Evolutionary conservation across 2,888 invertebrate genomes (phyloP).

Genomic region (Dynastes hyllus): DNA sequence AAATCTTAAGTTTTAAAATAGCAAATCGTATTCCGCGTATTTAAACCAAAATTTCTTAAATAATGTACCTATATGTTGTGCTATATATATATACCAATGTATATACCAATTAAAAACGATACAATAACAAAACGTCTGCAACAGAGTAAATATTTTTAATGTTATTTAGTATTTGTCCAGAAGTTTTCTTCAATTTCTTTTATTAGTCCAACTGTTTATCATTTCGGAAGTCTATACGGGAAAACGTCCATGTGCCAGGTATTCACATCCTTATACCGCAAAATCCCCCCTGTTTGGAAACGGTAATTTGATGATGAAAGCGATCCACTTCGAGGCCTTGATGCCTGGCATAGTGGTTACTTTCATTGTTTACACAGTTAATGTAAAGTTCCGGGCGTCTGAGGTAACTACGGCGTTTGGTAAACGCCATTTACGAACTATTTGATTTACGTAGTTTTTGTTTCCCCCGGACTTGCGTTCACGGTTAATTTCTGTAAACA

Average conservation of each 20-base stretch:
- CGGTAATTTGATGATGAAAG: constrained; percentile 49
- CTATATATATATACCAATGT: too few relatives aligned
- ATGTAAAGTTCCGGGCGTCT: constrained; percentile 23
- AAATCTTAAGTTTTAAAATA: too few relatives aligned
- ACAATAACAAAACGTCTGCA: too few relatives aligned
- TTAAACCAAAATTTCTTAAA: too few relatives aligned
- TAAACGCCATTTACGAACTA: constrained; percentile 12
- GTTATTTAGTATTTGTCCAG: too few relatives aligned
- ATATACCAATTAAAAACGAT: too few relatives aligned
- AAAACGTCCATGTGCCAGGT: background rate
- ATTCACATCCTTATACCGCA: too few relatives aligned
- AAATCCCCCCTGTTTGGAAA: constrained; percentile 3
- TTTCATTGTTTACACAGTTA: constrained; percentile 47
- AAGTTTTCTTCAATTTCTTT: too few relatives aligned
- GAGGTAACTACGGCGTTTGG: constrained; percentile 10
- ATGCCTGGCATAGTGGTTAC: constrained; percentile 29
- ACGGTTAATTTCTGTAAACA: constrained; percentile 29
- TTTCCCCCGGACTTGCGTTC: constrained; percentile 1
- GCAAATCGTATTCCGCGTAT: too few relatives aligned
- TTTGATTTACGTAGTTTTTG: constrained; percentile 16
- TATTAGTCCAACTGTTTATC: too few relatives aligned
- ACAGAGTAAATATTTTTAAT: too few relatives aligned
- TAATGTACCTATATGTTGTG: too few relatives aligned
- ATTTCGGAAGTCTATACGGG: background rate
- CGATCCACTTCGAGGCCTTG: constrained; percentile 41